Evolutionary conservation across 1,140 invertebrate species (phyloP), one percentile per base, ranked within the genome.

Genomic region (fruit fly (Drosophila melanogaster)): DNA sequence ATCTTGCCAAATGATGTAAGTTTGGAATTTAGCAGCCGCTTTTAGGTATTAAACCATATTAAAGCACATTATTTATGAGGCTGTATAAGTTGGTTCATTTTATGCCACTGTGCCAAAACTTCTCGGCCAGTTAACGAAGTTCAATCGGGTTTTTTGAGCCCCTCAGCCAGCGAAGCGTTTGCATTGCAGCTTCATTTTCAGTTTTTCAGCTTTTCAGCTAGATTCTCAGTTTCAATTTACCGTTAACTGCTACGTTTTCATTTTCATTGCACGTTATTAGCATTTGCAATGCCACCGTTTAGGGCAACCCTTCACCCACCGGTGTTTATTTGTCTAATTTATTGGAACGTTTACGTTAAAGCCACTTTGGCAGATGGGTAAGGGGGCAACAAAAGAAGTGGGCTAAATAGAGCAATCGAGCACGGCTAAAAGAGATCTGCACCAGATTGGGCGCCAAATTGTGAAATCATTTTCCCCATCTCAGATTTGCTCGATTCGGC

Each of bases 301-400:
- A 86, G 65, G 56, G 74, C 50, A 81, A 72, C 83, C 83, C 84
- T 86, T 87, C 75, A 86, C 83, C 76, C 55, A 75, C 66, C 51
- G 62, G 81, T 85, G 83, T 86, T 89, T 86, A 89, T 86, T 86
- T 86, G 83, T 71, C 79, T 83, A 86, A 89, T 89, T 89, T 89
- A 86, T 89, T 83, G 75, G 76, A 78, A 71, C 74, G 60, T 76
- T 76, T 26, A 41, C 26, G 26, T 51, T 50, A 10, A 24, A n/a
- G 6, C 12, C 30, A 43, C 19, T 62, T 15, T 12, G 26, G 17
- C 35, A 22, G 43, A 15, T 26, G 22, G 15, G 35, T 38, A 19
- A 15, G 26, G 10, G 11, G 46, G 35, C 6, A 50, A n/a, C 6
- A 50, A n/a, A 59, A 74, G 60, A 76, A 53, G 65, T 72, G 69